Percentiles rank a stretch among this genome's conserved stretches.
phyloP scores from a whole-genome alignment of 2,797 vertebrate genomes.

The Cyclura pinguis region DNA sequence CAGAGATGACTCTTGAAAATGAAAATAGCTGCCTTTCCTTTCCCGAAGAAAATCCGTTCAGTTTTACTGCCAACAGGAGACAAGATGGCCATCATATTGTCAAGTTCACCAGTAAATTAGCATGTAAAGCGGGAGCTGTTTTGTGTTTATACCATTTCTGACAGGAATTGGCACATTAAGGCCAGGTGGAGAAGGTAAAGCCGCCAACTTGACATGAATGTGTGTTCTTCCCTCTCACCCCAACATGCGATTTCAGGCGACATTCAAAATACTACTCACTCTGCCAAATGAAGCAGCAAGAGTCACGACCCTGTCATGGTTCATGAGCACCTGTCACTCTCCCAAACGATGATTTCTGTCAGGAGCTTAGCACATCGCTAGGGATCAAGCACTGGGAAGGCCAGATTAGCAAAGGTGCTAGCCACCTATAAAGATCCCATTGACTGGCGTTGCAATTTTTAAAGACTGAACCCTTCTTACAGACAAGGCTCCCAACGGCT shows the following conservation, averaged over 20 bases:
- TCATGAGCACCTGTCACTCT: background rate
- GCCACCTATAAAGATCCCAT: background rate
- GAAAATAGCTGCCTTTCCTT: background rate
- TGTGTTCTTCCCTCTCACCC: background rate
- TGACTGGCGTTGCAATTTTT: slow-evolving; percentile 2
- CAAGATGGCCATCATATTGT: background rate
- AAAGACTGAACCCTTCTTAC: background rate
- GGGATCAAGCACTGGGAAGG: background rate
- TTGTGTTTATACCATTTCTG: background rate
- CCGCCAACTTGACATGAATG: background rate
- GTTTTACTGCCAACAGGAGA: too few species aligned
- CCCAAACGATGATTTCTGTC: background rate
- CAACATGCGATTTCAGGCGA: background rate
- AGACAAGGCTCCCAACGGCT: background rate
- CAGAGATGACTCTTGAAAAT: background rate
- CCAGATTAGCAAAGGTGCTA: background rate
- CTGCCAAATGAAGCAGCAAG: background rate
- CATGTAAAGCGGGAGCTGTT: background rate
- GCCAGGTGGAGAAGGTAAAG: background rate
- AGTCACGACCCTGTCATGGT: background rate
- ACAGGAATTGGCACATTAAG: background rate
- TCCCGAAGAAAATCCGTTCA: background rate
- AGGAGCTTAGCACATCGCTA: background rate
- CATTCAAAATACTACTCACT: background rate
- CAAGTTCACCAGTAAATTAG: background rate